These are phyloP conservation scores for Ceratoteleas bidentatus DNA, from an alignment of 1,140 invertebrate genomes.

Conservation along the genomic window DNA sequence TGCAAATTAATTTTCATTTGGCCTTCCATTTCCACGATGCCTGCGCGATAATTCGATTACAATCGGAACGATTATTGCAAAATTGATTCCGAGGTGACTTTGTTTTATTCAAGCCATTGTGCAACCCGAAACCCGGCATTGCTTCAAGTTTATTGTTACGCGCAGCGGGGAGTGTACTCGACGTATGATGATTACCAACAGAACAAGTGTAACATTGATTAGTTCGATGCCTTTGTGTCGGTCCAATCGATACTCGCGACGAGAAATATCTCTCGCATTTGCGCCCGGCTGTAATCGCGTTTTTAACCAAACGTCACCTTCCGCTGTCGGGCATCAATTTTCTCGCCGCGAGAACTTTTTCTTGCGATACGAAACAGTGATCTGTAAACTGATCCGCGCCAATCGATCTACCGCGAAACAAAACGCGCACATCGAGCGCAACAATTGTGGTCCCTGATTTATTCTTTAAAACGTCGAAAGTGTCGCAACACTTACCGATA, in stretches of 20 bases:
- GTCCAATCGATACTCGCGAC: slow-evolving; percentile 8
- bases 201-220: slow-evolving; percentile 59
- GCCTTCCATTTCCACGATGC: background rate
- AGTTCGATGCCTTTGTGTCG: slow-evolving; percentile 40
- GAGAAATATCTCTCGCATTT: slow-evolving; percentile 28
- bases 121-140: slow-evolving; percentile 19
- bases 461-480: no score
- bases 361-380: no score
- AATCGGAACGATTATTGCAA: background rate
- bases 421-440: no score
- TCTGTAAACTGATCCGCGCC: no score
- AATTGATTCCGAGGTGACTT: slow-evolving; percentile 21
- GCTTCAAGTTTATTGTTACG: slow-evolving; percentile 50
- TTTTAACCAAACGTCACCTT: background rate
- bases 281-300: slow-evolving; percentile 5
- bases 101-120: slow-evolving; percentile 47
- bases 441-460: no score
- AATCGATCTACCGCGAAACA: no score
- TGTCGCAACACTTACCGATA: background rate
- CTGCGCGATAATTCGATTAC: slow-evolving; percentile 3
- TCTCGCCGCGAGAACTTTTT: no score
- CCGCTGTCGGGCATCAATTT: no score
- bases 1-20: slow-evolving; percentile 10
- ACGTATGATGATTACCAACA: slow-evolving; percentile 53
- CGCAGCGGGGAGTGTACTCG: slow-evolving; percentile 42